Base-by-base conservation (phyloP, 2,797 vertebrate species). In the Acanthurus lineatus region DNA sequence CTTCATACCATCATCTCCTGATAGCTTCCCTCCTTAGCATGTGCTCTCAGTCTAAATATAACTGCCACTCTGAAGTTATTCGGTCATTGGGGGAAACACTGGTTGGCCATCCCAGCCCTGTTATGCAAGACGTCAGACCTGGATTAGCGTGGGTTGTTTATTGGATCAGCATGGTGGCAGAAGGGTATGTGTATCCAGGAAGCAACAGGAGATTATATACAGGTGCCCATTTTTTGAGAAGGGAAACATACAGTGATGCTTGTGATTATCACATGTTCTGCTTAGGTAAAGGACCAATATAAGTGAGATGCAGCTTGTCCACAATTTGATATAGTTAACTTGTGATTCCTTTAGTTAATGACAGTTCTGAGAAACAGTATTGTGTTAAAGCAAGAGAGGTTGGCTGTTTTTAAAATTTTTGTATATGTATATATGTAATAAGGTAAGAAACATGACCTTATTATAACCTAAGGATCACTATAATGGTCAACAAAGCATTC, bases 1-100 rank as follows among this genome's bases (percentile, higher is more conserved):
- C 73, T 56, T 77, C 57, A 58, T 60, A 32, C 22, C 35, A 73
- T 84, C 70, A 65, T 74, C 72, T 84, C 83, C 79, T 82, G 56
- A 81, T 47, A 79, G 61, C 65, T 81, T 87, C 81, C 74, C 60
- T 83, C 53, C 64, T 77, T 69, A 81, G 67, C 81, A 69, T 86
- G 85, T 73, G 85, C 83, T 83, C 65, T 10, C 2, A 47, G 72
- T 83, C 88, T 95, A 94, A 94, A 95, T 94, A 95, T 95, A 95
- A 91, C 88, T 32, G 4, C 1, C 66, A 76, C 72, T 66, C 73
- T 61, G 73, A 79, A 79, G 81, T 87, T 63, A 73, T 87, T 79
- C 81, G 74, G 86, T 91, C 90, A 84, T 63, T 14, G 54, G 67
- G 86, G 87, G 73, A 81, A 87, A 84, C 73, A 71, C 8, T 57